A percentile compares a stretch with the other conserved stretches of the same genome.
Evolutionary conservation across 2,888 invertebrate species (phyloP).

Genomic region (Reticulitermes lucifugus): DNA sequence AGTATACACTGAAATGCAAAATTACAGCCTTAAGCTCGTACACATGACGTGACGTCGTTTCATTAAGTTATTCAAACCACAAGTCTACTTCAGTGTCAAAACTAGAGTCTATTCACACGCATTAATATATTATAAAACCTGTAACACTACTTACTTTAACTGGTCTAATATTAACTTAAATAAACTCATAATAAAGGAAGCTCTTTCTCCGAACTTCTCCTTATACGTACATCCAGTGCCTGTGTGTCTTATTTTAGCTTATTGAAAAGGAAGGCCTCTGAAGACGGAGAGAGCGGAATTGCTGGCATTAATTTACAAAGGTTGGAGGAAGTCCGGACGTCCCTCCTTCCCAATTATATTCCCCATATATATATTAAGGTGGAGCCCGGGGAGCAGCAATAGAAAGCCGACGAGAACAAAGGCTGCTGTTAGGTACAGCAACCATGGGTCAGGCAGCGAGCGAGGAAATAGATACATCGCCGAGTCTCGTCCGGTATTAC

Average conservation of each 20-base stretch:
- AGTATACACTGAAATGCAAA: no score
- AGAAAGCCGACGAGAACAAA: conserved; percentile 28
- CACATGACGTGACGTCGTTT: no score
- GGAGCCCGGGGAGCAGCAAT: conserved; percentile 14
- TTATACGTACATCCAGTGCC: neutral
- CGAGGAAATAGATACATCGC: conserved; percentile 31
- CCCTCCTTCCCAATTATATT: conserved; percentile 34
- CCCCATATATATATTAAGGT: conserved; percentile 41
- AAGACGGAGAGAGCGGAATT: conserved; percentile 34
- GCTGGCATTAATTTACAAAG: conserved; percentile 46
- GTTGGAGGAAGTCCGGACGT: conserved; percentile 46
- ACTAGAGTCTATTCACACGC: neutral
- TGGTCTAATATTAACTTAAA: conserved; percentile 2
- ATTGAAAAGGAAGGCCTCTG: conserved; percentile 29
- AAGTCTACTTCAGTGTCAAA: neutral
- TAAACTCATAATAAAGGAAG: conserved; percentile 12
- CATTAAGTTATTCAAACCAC: no score
- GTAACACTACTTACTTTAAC: conserved; percentile 15
- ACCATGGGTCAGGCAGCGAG: conserved; percentile 26
- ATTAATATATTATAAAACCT: neutral
- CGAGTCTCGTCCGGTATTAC: conserved; percentile 38
- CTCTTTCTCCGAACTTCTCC: neutral
- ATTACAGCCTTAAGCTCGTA: no score
- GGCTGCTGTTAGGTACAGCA: conserved; percentile 16
- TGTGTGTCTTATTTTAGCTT: neutral